Base-by-base conservation (phyloP, 2,888 invertebrate species). In the Morpho achilles region DNA sequence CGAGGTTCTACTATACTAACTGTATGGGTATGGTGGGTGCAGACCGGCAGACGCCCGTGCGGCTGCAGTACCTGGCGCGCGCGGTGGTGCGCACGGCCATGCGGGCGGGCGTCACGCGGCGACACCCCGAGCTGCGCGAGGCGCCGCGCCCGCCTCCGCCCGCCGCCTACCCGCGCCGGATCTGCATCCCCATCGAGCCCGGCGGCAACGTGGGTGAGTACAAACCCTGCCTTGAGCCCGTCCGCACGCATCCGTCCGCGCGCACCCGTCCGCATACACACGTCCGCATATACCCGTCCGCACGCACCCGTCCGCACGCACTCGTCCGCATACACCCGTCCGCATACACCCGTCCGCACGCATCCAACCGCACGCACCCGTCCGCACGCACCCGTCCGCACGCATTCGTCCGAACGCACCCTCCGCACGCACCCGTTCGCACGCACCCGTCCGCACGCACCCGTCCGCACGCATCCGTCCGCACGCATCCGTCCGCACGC, bases 41-140 rank as follows among this genome's bases (percentile, higher is more conserved):
- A 82, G 87, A 85, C 7, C 80, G 80, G 70, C 80, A 76, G 71
- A 43, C 66, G 7, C 88, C 88, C 50, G 65, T 75, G 64, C 71
- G 79, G 55, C 84, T 89, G 74, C 82, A 83, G 73, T 51, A 66
- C 67, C 72, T 87, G 73, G 67, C 75, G 41, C 84, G 87, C 61
- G 74, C 69, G 16, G 69, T 63, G 53, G 72, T 85, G 59, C 82
- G 87, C 49, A n/a, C 42, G 7, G 61, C 71, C 56, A 73, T 87
- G 81, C 80, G 77, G 56, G 67, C 55, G 45, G 70, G 73, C 53
- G 70, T 84, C 63, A 63, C 73, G 69, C 63, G 72, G 47, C 76
- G 79, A 1, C 73, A 80, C 70, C 82, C 84, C 61, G 76, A 77
- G 63, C 75, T 86, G 73, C 73, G 67, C 67, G 69, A 65, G 66